Base-by-base conservation (phyloP, 2,113 vertebrate species). In the Apteryx mantelli region DNA sequence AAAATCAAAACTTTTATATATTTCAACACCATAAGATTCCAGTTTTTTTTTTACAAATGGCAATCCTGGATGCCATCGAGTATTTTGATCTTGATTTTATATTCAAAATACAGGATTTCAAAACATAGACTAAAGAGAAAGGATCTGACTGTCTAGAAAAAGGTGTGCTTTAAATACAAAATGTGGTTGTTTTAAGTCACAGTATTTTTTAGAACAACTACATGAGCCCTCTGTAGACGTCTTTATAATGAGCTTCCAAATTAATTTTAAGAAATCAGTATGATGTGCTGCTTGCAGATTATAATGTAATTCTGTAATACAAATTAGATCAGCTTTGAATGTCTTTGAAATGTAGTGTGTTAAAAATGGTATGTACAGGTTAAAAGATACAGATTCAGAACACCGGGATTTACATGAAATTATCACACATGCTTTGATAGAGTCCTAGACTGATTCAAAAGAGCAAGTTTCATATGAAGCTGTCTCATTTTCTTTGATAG, bases 371-470 rank as follows among this genome's bases (percentile, higher is more conserved):
- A 92, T 74, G 52, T 92, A 95, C 97, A 98, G 97, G 98, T 98
- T 98, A 97, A 98, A 98, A 98, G 98, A 97, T 88, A 97, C 97
- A 92, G 96, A 97, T 97, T 98, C 82, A 82, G 97, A 98, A 98
- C 98, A 97, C 96, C 86, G 1, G 98, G 98, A 98, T 98, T 98
- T 97, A 98, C 98, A 98, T 98, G 97, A 97, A 98, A 98, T 98
- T 98, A 98, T 98, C 98, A 98, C 98, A 98, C 94, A 82, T 97
- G 93, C 98, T 98, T 98, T 98, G 98, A 98, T 97, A 98, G 97
- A 96, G 96, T 91, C 97, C 98, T 97, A 98, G 97, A 97, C 95
- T 95, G 97, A 98, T 96, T 98, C 97, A 97, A 97, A 98, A 97
- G 96, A 98, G 97, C 95, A 91, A 96, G 97, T 97, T 98, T 95